Evolutionary conservation across 2,113 vertebrate genomes (phyloP).

Genomic region (Planiliza haematocheilus): DNA sequence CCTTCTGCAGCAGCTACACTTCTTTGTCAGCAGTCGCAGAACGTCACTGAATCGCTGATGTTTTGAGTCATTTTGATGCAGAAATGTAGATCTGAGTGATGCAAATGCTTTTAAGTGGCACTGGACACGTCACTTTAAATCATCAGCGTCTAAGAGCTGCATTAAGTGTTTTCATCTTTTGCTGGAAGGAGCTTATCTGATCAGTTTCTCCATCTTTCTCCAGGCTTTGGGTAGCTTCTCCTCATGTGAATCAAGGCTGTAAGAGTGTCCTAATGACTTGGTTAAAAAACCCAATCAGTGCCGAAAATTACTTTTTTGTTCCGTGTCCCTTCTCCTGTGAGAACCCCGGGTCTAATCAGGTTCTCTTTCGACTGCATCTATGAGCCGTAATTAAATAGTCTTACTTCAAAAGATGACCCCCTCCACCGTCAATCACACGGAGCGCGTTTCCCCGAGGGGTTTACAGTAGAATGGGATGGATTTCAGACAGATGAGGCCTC

Average conservation of each 20-base stretch:
- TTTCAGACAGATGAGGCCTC: not conserved
- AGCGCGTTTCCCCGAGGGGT: not conserved
- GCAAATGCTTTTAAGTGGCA: no score
- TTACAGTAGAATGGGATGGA: slow-evolving; percentile 1
- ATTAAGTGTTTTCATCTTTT: no score
- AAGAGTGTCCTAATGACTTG: no score
- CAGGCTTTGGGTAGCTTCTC: no score
- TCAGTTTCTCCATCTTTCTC: not conserved
- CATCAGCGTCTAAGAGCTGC: slow-evolving; percentile 1
- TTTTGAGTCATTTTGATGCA: no score
- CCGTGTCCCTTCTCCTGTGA: no score
- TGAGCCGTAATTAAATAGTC: slow-evolving; percentile 48
- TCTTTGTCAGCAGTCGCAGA: not conserved
- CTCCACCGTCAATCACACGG: slow-evolving; percentile 14
- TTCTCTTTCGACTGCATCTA: slow-evolving; percentile 9
- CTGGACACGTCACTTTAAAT: slow-evolving; percentile 16
- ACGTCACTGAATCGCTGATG: not conserved
- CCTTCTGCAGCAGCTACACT: not conserved
- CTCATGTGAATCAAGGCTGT: no score
- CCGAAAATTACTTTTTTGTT: no score
- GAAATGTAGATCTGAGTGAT: no score
- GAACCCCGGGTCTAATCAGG: slow-evolving; percentile 2
- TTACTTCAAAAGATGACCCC: slow-evolving; percentile 38
- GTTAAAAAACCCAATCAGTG: no score
- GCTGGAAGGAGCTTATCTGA: not conserved